Conservation (phyloP, 2,113 vertebrate genomes). For the Rhinichthys klamathensis region DNA sequence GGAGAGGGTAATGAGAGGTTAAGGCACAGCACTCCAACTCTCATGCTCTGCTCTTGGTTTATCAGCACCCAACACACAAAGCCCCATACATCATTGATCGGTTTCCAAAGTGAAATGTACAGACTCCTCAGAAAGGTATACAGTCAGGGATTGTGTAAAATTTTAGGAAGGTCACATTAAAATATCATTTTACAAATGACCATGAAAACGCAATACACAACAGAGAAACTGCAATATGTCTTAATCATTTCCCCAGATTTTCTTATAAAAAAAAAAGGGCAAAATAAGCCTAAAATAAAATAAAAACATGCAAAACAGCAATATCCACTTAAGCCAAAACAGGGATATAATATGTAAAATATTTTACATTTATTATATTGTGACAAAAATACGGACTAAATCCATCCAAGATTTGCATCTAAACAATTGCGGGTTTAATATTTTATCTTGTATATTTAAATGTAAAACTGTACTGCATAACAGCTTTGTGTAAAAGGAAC, state of each 20-base stretch:
- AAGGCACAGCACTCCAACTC: conserved; percentile 15
- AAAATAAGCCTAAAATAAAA: too few species aligned
- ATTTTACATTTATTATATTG: background rate
- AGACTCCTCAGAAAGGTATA: too few species aligned
- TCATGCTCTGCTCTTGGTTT: conserved; percentile 12
- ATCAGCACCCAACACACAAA: background rate
- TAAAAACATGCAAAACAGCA: too few species aligned
- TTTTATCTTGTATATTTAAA: background rate
- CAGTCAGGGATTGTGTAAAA: background rate
- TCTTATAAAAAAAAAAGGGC: too few species aligned
- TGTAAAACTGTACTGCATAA: background rate
- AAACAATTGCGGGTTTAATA: background rate
- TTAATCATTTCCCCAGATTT: too few species aligned
- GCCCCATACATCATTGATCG: background rate
- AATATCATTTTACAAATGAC: background rate
- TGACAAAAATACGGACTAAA: background rate
- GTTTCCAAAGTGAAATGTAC: background rate
- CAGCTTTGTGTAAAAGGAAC: background rate
- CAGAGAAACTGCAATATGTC: background rate
- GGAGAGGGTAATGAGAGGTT: conserved; percentile 44
- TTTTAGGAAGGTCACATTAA: background rate
- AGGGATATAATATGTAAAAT: too few species aligned
- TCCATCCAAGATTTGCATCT: background rate
- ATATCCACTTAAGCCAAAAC: too few species aligned
- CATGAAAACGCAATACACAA: background rate